phyloP scores from a whole-genome alignment of 2,113 vertebrate species.

The Gila orcuttii region DNA sequence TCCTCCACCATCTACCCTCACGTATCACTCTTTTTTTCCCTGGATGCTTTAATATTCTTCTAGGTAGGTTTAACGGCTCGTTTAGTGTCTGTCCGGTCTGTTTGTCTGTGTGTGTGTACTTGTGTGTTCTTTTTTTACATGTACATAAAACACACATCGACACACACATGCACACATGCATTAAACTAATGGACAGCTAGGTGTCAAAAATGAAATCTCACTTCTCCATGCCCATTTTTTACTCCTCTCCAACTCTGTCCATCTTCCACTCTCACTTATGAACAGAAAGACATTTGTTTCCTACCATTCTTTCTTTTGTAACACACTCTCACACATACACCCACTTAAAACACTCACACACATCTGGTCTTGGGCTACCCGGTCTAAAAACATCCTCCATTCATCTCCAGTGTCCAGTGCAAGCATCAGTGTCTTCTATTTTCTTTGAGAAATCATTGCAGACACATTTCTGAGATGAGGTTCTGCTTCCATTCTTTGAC shows the following conservation, averaged over 20 bases:
- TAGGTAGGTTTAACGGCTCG: constrained; percentile 58
- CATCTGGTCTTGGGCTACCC: constrained; percentile 3
- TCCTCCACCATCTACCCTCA: constrained; percentile 59
- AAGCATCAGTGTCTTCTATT: constrained; percentile 20
- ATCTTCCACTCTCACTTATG: constrained; percentile 6
- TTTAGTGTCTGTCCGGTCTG: constrained; percentile 57
- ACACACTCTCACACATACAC: constrained; percentile 16
- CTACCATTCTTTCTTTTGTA: constrained; percentile 6
- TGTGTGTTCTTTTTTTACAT: constrained; percentile 52
- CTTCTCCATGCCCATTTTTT: constrained; percentile 39
- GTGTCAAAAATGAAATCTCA: not conserved
- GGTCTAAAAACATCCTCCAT: not conserved
- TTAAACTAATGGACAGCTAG: constrained; percentile 39
- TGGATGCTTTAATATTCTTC: constrained; percentile 75
- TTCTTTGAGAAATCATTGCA: not conserved
- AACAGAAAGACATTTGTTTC: constrained; percentile 8
- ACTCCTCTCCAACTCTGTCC: constrained; percentile 20
- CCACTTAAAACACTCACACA: not conserved
- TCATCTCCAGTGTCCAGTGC: not conserved
- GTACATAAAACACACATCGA: constrained; percentile 53
- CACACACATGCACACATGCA: constrained; percentile 44
- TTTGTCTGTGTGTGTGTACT: constrained; percentile 56
- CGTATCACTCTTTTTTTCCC: constrained; percentile 77
- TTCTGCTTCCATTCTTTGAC: not conserved
- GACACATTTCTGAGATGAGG: not conserved